phyloP scores from a whole-genome alignment of 53 echinoderm and acorn worm species.

The Patiria pectinifera region DNA sequence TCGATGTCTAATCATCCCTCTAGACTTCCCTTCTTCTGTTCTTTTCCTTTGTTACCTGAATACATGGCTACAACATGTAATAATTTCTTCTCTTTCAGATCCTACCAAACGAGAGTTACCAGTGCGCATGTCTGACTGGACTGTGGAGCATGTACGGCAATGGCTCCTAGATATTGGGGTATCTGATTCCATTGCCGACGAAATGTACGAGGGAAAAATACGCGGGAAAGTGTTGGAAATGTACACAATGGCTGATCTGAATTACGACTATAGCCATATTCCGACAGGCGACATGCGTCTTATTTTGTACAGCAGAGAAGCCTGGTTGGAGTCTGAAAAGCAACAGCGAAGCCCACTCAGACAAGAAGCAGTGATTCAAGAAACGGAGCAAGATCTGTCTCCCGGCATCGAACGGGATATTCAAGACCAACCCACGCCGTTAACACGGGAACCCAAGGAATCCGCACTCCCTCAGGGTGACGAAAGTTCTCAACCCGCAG shows the following conservation, averaged over 20 bases:
- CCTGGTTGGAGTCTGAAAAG: not conserved
- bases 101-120: not conserved
- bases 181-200: not conserved
- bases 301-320: not conserved
- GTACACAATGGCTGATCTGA: not conserved
- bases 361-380: not conserved
- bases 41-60: not conserved
- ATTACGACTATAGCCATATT: not conserved
- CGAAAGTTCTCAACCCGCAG: not conserved
- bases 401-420: not conserved
- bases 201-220: conserved; percentile 31
- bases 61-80: not conserved
- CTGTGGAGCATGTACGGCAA: conserved; percentile 1
- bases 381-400: not conserved
- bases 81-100: conserved; percentile 5
- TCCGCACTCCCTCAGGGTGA: not conserved
- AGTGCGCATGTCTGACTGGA: conserved; percentile 37
- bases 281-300: not conserved
- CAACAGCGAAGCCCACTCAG: not conserved
- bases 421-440: not conserved
- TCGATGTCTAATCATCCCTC: no score
- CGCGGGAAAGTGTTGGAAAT: conserved; percentile 32
- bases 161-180: conserved; percentile 32
- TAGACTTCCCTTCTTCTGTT: no score
- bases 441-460: not conserved